Evolutionary conservation across 2,888 invertebrate species (phyloP).

Genomic region (Eilema depressum): DNA sequence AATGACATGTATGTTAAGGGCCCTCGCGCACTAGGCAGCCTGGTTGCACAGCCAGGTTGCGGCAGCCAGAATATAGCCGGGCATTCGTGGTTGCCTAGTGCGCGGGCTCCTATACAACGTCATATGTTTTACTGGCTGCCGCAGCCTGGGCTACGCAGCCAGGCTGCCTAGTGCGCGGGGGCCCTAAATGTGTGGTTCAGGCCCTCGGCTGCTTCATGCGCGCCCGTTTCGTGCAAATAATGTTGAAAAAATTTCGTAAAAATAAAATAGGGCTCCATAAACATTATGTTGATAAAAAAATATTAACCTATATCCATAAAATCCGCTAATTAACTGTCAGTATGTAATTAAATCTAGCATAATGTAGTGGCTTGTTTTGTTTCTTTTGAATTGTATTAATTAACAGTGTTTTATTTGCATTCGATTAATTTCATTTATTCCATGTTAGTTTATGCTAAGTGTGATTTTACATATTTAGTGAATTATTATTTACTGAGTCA

Average conservation of each 20-base stretch:
- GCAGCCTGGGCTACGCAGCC: no score
- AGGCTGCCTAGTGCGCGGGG: no score
- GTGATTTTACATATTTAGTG: neutral
- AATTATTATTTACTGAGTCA: conserved; percentile 12
- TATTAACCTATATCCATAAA: neutral
- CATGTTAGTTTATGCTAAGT: conserved; percentile 8
- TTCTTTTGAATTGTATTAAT: neutral
- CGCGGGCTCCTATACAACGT: no score
- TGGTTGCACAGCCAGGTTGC: no score
- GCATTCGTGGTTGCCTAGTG: no score
- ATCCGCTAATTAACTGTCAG: neutral
- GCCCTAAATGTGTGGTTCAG: no score
- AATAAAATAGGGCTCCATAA: neutral
- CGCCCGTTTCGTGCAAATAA: no score
- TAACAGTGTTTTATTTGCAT: conserved; percentile 32
- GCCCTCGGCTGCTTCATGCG: no score
- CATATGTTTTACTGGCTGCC: no score
- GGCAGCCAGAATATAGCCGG: no score
- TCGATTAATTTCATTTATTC: conserved; percentile 23
- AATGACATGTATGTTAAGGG: no score
- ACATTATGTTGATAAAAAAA: neutral
- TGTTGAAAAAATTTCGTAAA: neutral
- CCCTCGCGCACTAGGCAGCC: no score
- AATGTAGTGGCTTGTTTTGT: neutral
- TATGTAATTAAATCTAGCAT: neutral